Evolutionary conservation across 2,888 invertebrate genomes (phyloP), one percentile per base, ranked within the genome.

Genomic region (Ypsolopha scabrella): DNA sequence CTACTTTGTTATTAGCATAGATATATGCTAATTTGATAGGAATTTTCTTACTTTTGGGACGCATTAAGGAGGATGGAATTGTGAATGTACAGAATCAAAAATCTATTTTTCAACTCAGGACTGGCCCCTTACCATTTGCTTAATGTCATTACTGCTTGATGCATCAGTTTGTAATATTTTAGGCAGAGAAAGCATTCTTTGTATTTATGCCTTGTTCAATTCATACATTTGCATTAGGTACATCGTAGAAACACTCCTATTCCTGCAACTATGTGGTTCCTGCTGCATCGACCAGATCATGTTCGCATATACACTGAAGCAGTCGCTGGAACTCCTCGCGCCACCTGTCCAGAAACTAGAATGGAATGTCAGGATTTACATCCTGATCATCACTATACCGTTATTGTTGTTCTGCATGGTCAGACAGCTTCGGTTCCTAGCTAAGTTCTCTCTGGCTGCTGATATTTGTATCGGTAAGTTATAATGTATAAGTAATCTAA

Each of bases 261-360:
- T 77, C 35, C 47, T 72, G 1, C 63, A 71, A 44, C 63, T 79
- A 56, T 72, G 67, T 47, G 74, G 76, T 0, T 66, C 71, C 0
- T 80, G 80, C 53, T 77, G 80, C 52, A 60, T 80, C 39, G 80
- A 75, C 39, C 66, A 79, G 58, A 71, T 82, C 11, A 71, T 81
- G 62, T 77, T 78, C 37, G 80, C 80, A 0, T 56, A 61, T 0
- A 74, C 73, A 0, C 38, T 76, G 0, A 78, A 68, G 63, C 63
- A 67, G 67, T 80, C 80, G 9, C 7, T 41, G 3, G 43, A 43
- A 24, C 6, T 11, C 10, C 11, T 14, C 14, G 44, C 44, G 6
- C 43, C 2, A 4, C 14, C 44, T 6, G 6, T 6, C 6, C 44
- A 24, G 37, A 61, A 24, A 24, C 24, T 24, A 3, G 24, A 24